Conservation (phyloP, 1,140 invertebrate genomes). For the Drosophila santomea region DNA sequence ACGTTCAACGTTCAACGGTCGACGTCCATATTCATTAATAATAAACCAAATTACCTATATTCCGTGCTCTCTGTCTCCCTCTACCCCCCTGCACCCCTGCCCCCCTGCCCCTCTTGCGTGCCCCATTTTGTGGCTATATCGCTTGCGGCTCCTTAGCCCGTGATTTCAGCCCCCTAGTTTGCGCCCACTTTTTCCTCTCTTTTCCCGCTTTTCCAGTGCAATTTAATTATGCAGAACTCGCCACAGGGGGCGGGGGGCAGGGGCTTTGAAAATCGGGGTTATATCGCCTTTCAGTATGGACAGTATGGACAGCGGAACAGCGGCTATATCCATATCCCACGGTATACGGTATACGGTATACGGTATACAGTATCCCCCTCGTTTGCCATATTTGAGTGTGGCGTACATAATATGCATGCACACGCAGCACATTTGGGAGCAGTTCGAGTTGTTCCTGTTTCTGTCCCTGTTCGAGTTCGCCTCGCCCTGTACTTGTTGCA, state of each 20-base stretch:
- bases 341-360: no score
- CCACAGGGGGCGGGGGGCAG: not conserved
- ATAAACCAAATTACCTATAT: slow-evolving; percentile 50
- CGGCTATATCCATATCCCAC: slow-evolving; percentile 13
- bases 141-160: slow-evolving; percentile 25
- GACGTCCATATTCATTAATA: slow-evolving; percentile 51
- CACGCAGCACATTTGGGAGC: slow-evolving; percentile 76
- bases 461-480: slow-evolving; percentile 7
- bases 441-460: slow-evolving; percentile 44
- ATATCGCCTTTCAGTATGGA: slow-evolving; percentile 27
- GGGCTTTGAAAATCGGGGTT: slow-evolving; percentile 2
- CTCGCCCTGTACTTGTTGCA: slow-evolving; percentile 13
- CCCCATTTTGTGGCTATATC: slow-evolving; percentile 42
- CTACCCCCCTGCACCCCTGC: not conserved
- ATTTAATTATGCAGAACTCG: slow-evolving; percentile 56
- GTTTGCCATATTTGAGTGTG: not conserved
- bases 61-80: not conserved
- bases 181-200: slow-evolving; percentile 13
- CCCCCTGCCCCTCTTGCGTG: slow-evolving; percentile 1
- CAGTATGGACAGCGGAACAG: not conserved
- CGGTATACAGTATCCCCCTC: slow-evolving; percentile 3
- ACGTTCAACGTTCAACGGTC: slow-evolving; percentile 27
- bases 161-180: slow-evolving; percentile 42
- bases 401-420: slow-evolving; percentile 67
- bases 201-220: slow-evolving; percentile 39